Evolutionary conservation across 2,113 vertebrate genomes (phyloP).

Genomic region (Nycticebus coucang): DNA sequence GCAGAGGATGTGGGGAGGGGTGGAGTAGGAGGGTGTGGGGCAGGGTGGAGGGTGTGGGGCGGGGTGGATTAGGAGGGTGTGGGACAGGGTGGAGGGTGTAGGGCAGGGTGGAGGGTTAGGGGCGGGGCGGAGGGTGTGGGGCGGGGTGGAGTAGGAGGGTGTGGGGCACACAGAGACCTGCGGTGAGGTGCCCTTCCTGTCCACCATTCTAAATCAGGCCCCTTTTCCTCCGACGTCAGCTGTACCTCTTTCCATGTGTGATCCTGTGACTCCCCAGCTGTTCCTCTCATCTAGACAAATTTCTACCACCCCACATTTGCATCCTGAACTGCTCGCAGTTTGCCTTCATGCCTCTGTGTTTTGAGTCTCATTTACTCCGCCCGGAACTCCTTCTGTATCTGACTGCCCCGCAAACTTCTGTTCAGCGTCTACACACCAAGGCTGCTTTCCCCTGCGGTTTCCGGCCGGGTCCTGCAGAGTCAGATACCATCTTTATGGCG

Average conservation of each 20-base stretch:
- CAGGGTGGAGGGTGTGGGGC: no score
- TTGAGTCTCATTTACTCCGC: neutral
- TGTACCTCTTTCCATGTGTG: neutral
- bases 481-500: neutral
- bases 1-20: no score
- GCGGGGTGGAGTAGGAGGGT: neutral
- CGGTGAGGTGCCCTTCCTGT: neutral
- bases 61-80: no score
- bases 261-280: neutral
- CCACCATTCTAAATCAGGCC: neutral
- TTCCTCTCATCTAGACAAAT: neutral
- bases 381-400: neutral
- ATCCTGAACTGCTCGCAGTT: neutral
- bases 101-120: no score
- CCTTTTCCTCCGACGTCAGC: neutral
- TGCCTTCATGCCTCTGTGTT: neutral
- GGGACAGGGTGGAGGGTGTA: no score
- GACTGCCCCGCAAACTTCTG: neutral
- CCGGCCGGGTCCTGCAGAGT: neutral
- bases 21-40: no score
- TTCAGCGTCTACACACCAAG: neutral
- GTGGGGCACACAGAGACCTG: neutral
- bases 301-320: neutral
- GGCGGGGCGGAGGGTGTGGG: no score
- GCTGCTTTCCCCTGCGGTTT: neutral